These are phyloP conservation scores for Ahaetulla prasina DNA, from an alignment of 2,113 vertebrate species.

Conservation along the genomic window DNA sequence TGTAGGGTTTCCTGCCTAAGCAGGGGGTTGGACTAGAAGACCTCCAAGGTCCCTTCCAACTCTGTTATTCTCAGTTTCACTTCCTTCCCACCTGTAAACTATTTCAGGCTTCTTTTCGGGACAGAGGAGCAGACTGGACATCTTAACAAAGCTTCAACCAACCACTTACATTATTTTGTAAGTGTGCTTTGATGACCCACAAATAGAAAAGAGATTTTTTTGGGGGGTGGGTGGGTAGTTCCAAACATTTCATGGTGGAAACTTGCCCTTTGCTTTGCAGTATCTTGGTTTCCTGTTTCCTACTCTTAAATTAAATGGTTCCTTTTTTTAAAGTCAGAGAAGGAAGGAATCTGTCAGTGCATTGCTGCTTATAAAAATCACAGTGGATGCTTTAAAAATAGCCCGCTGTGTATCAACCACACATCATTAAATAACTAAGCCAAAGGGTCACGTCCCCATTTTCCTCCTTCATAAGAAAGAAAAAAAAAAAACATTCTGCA, in stretches of 20 bases:
- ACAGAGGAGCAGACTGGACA: neutral
- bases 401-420: neutral
- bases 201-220: neutral
- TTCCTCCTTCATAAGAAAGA: neutral
- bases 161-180: neutral
- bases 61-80: neutral
- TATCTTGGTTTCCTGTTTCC: neutral
- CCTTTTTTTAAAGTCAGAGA: neutral
- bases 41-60: too few relatives aligned
- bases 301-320: neutral
- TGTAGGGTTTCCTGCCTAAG: too few relatives aligned
- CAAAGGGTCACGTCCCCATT: neutral
- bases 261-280: neutral
- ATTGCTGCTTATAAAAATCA: neutral
- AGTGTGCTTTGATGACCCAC: neutral
- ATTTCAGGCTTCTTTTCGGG: neutral
- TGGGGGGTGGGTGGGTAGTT: too few relatives aligned
- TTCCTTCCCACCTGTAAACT: neutral
- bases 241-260: neutral
- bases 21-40: too few relatives aligned
- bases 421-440: neutral
- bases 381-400: neutral
- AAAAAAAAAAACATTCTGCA: neutral
- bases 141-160: neutral
- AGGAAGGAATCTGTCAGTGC: neutral